Base-by-base conservation (phyloP, 2,113 vertebrate genomes). In the Arenaria interpres region DNA sequence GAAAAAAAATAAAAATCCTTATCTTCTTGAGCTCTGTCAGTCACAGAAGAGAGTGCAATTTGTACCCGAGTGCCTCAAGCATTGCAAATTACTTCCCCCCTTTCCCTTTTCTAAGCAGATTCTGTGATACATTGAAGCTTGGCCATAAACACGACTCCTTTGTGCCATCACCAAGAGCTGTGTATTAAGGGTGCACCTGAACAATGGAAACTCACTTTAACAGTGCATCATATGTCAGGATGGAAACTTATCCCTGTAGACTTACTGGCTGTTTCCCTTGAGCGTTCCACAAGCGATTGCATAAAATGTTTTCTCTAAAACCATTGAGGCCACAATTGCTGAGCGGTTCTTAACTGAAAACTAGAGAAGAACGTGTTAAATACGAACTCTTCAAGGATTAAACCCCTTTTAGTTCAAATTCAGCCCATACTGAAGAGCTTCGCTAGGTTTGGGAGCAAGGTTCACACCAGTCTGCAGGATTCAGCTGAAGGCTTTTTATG, bases 21-120 rank as follows among this genome's bases (percentile, higher is more conserved):
- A 21, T 53, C 39, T 94, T 73, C 72, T 35, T 71, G 54, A 95
- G 84, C 46, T 84, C 75, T 80, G 84, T 62, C 95, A 97, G 53
- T 90, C 87, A 88, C 60, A 64, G 56, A 75, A 20, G 54, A 35
- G 39, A 85, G 19, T 12, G 8, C 56, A 56, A 30, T 85, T 84
- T 82, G 56, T 30, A 86, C 51, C 54, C 1, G 33, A 88, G 67
- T 21, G 94, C 76, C 73, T 91, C 57, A 14, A 94, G 79, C 73
- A 76, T 4, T 82, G 68, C 57, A 79, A 88, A 89, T 89, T 56
- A 51, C 37, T 54, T 11, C 7, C 6, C 59, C 5, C 5, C 14
- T 15, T 12, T 17, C 32, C 41, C 10, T 75, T 69, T 84, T 62
- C 68, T 71, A n/a, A 56, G 54, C 33, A 72, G 82, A 86, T 66